Percentiles rank a stretch among this genome's conserved stretches.
phyloP scores from a whole-genome alignment of 2,113 vertebrate species.

The Dendrocopos noguchii region DNA sequence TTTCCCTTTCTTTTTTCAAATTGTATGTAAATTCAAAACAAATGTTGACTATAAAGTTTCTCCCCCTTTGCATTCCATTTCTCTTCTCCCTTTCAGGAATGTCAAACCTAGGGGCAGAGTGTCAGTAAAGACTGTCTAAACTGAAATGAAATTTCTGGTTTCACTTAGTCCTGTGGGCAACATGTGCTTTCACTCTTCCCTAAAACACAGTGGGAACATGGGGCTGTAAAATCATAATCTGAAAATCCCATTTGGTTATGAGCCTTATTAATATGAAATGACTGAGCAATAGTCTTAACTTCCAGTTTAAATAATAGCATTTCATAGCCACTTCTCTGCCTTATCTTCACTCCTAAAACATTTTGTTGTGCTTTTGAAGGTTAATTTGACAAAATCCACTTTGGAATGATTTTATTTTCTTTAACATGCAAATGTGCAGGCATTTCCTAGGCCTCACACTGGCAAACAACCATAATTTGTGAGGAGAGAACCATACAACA shows the following conservation, averaged over 20 bases:
- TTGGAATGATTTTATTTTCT: background rate
- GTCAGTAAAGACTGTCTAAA: slow-evolving; percentile 33
- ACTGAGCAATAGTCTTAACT: background rate
- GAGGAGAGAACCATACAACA: background rate
- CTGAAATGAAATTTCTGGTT: slow-evolving; percentile 67
- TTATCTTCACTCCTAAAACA: background rate
- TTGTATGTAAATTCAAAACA: slow-evolving; percentile 61
- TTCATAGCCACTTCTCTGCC: background rate
- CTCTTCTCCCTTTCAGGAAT: slow-evolving; percentile 21
- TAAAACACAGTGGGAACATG: slow-evolving; percentile 24
- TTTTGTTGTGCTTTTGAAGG: background rate
- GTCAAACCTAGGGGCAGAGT: slow-evolving; percentile 31
- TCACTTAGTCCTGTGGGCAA: slow-evolving; percentile 47
- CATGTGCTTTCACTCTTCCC: slow-evolving; percentile 58
- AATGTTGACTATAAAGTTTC: slow-evolving; percentile 44
- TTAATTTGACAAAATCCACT: background rate
- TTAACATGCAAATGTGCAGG: background rate
- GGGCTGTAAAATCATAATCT: slow-evolving; percentile 55
- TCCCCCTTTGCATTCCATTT: slow-evolving; percentile 39
- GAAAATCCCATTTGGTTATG: slow-evolving; percentile 69
- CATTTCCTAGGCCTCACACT: background rate
- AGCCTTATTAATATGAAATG: slow-evolving; percentile 55
- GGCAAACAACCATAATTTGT: background rate
- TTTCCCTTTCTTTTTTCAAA: background rate
- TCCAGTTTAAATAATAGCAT: background rate